Evolutionary conservation across 2,888 invertebrate species (phyloP).

Genomic region (Acleris emargana): DNA sequence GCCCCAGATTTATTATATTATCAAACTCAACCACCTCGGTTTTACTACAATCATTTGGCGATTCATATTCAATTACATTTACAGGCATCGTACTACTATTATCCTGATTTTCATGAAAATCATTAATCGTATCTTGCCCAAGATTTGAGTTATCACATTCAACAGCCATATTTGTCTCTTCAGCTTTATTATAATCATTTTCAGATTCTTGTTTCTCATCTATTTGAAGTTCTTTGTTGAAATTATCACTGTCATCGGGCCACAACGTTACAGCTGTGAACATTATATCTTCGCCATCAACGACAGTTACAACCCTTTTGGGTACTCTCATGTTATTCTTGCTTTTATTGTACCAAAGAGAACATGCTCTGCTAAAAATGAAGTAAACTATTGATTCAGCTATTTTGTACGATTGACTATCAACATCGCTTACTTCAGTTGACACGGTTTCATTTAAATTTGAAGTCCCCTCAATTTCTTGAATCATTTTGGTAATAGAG

Average conservation of each 20-base stretch:
- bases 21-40: background rate
- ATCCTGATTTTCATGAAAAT: background rate
- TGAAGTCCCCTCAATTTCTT: slow-evolving; percentile 56
- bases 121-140: too few relatives aligned
- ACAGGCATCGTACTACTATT: background rate
- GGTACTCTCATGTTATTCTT: slow-evolving; percentile 43
- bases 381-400: slow-evolving; percentile 69
- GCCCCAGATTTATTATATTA: slow-evolving; percentile 7
- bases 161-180: background rate
- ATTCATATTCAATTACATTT: background rate
- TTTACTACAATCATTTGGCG: background rate
- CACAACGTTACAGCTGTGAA: slow-evolving; percentile 60
- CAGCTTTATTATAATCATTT: background rate
- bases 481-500: slow-evolving; percentile 66
- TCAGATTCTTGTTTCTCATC: background rate
- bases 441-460: slow-evolving; percentile 56
- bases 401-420: slow-evolving; percentile 53
- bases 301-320: slow-evolving; percentile 67
- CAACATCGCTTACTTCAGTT: slow-evolving; percentile 59
- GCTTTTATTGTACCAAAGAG: slow-evolving; percentile 49
- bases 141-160: background rate
- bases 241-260: slow-evolving; percentile 36
- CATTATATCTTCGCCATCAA: slow-evolving; percentile 70
- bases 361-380: slow-evolving; percentile 62
- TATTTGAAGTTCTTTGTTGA: background rate